phyloP scores from a whole-genome alignment of 2,113 vertebrate genomes.

The Vidua macroura region DNA sequence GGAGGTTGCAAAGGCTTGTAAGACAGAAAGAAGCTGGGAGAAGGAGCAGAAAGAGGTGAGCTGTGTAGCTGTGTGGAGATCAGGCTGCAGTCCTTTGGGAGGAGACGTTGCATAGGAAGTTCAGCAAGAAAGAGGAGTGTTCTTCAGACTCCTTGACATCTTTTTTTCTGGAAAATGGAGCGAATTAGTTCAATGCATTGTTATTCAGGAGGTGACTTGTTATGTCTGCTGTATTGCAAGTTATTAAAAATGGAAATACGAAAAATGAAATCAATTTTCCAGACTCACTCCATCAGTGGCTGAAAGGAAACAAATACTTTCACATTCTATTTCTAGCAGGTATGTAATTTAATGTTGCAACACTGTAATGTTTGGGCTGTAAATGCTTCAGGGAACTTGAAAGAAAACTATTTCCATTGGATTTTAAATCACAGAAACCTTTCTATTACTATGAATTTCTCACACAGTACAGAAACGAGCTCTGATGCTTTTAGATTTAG shows the following conservation, averaged over 20 bases:
- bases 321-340: not conserved
- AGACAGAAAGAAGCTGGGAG: not conserved
- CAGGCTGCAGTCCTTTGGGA: not conserved
- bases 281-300: not conserved
- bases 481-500: not conserved
- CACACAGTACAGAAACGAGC: not conserved
- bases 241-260: not conserved
- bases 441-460: not conserved
- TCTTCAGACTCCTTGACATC: not conserved
- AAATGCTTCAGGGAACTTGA: not conserved
- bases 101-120: not conserved
- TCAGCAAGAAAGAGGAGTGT: not conserved
- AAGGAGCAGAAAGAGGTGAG: not conserved
- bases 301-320: not conserved
- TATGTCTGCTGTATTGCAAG: not conserved
- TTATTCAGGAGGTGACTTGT: not conserved
- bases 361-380: not conserved
- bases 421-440: constrained; percentile 15
- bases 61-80: not conserved
- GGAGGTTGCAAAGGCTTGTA: not conserved
- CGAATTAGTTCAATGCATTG: not conserved
- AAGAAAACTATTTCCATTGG: not conserved
- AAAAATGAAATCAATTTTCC: not conserved
- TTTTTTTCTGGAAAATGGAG: not conserved
- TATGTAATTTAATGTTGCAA: not conserved